phyloP scores from a whole-genome alignment of 2,888 invertebrate genomes.

The Pediacus dermestoides region DNA sequence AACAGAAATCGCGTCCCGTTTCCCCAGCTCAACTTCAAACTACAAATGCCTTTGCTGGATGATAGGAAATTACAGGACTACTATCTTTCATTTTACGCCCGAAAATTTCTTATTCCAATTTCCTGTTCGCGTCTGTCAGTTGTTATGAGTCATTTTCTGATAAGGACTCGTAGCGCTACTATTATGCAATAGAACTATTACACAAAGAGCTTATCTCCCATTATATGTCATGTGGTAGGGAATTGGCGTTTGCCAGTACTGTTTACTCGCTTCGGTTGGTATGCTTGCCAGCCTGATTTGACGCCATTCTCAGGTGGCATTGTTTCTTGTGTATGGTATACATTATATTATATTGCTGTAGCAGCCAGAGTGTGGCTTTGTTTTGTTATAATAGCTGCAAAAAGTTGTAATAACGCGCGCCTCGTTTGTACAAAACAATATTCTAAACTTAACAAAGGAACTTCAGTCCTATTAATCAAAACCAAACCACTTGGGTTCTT shows the following conservation, averaged over 20 bases:
- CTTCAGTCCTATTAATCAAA: too few species aligned
- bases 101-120: conserved; percentile 76
- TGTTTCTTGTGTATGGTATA: too few species aligned
- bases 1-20: conserved; percentile 8
- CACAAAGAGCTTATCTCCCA: conserved; percentile 51
- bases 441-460: too few species aligned
- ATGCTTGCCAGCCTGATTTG: conserved; percentile 31
- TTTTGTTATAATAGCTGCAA: too few species aligned
- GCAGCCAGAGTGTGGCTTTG: too few species aligned
- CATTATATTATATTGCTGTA: too few species aligned
- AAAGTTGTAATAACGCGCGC: too few species aligned
- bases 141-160: conserved; percentile 73
- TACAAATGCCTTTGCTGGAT: conserved; percentile 38
- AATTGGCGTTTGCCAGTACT: conserved; percentile 44
- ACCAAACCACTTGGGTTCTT: too few species aligned
- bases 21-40: conserved; percentile 34
- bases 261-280: conserved; percentile 43
- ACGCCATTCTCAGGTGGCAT: conserved; percentile 40
- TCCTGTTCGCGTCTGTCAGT: conserved; percentile 58
- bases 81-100: conserved; percentile 75
- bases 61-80: conserved; percentile 69
- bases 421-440: too few species aligned
- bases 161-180: conserved; percentile 55
- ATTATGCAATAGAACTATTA: conserved; percentile 54
- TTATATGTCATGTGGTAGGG: conserved; percentile 51